Base-by-base conservation (phyloP, 2,113 vertebrate species). In the Xenopus laevis region DNA sequence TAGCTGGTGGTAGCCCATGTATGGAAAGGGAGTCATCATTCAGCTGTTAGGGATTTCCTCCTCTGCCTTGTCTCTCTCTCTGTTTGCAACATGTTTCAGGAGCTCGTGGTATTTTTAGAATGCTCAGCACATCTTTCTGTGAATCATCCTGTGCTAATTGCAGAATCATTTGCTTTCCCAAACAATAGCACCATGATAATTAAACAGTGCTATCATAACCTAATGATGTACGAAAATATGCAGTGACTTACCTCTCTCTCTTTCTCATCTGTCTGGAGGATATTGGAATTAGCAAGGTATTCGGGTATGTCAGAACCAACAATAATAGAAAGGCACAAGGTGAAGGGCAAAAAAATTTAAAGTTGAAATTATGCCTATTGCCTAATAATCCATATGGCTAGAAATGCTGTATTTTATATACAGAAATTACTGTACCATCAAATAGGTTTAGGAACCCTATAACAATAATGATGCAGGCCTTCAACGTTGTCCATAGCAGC, bases 131-230 rank as follows among this genome's bases (percentile, higher is more conserved):
- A 68, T 75, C 65, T n/a, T 40, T 44, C 18, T 57, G 12, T 76
- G 65, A 76, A 17, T 76, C 65, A 75, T 52, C 62, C 10, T 21
- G 44, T 57, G 33, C 40, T 68, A 69, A 76, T 53, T 69, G 53
- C 16, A 69, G 58, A 76, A 50, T 33, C 4, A 20, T 68, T 63
- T 62, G 66, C 72, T 47, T 68, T 27, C 40, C 55, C 55, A 76
- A 76, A 76, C 66, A 76, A 23, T 68, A 30, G 58, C 47, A 44
- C 1, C 47, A 13, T n/a, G 53, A n/a, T 55, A 16, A 55, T 55
- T 55, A 55, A 55, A 55, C 53, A 55, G 17, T 3, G 53, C 13
- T 16, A 55, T n/a, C 53, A 55, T 55, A 55, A n/a, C 15, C 53
- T 55, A n/a, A 55, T 55, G 53, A 8, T 55, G 53, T 55, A 13